Evolutionary conservation across 2,113 vertebrate genomes (phyloP), one percentile per base, ranked within the genome.

Genomic region (Porphyrio hochstetteri): DNA sequence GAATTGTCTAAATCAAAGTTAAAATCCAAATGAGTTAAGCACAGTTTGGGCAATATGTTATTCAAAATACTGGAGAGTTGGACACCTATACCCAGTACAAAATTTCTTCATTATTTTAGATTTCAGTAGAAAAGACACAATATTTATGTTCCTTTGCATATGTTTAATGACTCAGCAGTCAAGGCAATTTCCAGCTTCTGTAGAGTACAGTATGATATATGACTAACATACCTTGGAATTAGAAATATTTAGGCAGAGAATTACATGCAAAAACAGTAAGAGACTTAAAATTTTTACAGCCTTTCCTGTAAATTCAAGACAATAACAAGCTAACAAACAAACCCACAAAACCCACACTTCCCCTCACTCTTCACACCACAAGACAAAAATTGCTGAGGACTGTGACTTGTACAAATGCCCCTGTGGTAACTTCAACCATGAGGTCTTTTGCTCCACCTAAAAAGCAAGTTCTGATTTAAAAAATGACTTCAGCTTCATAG

Each of bases 391-490:
- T 57, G 56, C 44, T 31, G 53, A 82, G 71, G 21, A 55, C 52
- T 40, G n/a, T 38, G n/a, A 56, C 44, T 94, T 85, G 64, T 69
- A 64, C 88, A 97, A 96, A 95, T 95, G 81, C 74, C 81, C 95
- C 88, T 97, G 86, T 55, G 40, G 88, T 90, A 97, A 78, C 57
- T 95, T 94, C 92, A 96, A 82, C 83, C 93, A 94, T 80, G 95
- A 97, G 42, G 82, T 83, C 93, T 97, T 97, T 96, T 96, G 97
- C 96, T 97, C 96, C 89, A 97, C 96, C 96, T 97, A 95, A 97
- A 95, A 97, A 81, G 25, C 33, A 92, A 96, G 78, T 92, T 90
- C 89, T 95, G 93, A 96, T 95, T n/a, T 56, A 88, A 80, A 96
- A 98, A 97, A 96, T 97, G 92, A 97, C 91, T 95, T 97, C 97